Base-by-base conservation (phyloP, 2,888 invertebrate genomes). In the Diploptera punctata region DNA sequence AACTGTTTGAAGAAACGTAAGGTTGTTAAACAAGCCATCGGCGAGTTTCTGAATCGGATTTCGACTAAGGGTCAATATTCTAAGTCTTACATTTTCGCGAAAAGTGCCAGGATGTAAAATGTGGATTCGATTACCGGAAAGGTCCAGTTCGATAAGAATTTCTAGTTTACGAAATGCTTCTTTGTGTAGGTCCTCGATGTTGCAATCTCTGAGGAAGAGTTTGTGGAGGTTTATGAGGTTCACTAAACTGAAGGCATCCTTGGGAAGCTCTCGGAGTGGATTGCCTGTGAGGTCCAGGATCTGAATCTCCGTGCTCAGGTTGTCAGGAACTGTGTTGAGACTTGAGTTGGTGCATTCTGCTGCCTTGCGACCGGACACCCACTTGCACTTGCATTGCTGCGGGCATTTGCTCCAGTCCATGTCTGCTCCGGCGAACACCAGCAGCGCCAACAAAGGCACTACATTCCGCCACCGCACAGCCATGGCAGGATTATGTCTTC, bases 311-410 rank as follows among this genome's bases (percentile, higher is more conserved):
- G 88, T 84, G 80, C 92, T 93, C 43, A 96, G 84, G 68, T 88
- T 88, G 74, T 84, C 85, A 0, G 96, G 96, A 76, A 97, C 89
- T 33, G 88, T 84, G 61, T 85, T 87, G 38, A 93, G 85, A n/a
- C 87, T 85, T 47, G 87, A 86, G 70, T 87, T 85, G 43, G 88
- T 88, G 81, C 97, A 97, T 77, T 94, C 92, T 1, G 94, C 95
- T 24, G 90, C 90, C 81, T 92, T 94, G 81, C 91, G 93, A 5
- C 95, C 95, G 73, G 91, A 90, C 31, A 90, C 90, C 95, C 96
- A 96, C 76, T 91, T 90, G 81, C 96, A 96, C 79, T 90, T 89
- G 84, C 96, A 96, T 71, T 85, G 85, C 76, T 85, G 81, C 10
- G 89, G 87, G 81, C 92, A 93, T 80, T 87, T 86, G 33, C 84